Conservation (phyloP, 2,113 vertebrate genomes). For the Saccopteryx leptura region DNA sequence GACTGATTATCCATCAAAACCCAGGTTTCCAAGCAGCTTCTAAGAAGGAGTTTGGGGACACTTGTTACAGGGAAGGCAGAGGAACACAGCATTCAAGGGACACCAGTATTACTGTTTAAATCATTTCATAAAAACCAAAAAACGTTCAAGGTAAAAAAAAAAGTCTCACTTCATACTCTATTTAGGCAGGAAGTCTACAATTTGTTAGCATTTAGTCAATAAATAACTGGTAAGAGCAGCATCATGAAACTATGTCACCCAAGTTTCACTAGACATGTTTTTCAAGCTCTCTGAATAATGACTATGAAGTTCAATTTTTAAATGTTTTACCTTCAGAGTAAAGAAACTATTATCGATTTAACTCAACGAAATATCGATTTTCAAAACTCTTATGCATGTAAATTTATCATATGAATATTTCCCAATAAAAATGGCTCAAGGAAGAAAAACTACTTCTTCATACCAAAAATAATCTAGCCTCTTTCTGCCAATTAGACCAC, state of each 20-base stretch:
- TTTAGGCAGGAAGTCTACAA: slow-evolving; percentile 10
- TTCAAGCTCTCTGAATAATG: slow-evolving; percentile 32
- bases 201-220: slow-evolving; percentile 47
- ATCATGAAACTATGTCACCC: neutral
- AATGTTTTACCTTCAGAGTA: neutral
- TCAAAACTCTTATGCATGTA: neutral
- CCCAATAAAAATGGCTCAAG: slow-evolving; percentile 45
- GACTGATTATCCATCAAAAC: slow-evolving; percentile 79
- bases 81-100: slow-evolving; percentile 54
- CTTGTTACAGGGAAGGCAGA: neutral
- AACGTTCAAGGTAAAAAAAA: neutral
- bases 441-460: slow-evolving; percentile 61
- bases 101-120: slow-evolving; percentile 2
- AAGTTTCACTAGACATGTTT: slow-evolving; percentile 37
- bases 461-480: slow-evolving; percentile 58
- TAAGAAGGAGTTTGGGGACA: slow-evolving; percentile 2
- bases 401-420: slow-evolving; percentile 46
- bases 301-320: slow-evolving; percentile 49
- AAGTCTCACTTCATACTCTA: neutral
- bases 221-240: slow-evolving; percentile 52
- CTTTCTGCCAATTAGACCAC: slow-evolving; percentile 57
- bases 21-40: slow-evolving; percentile 60
- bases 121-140: neutral
- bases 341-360: neutral
- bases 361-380: slow-evolving; percentile 21